These are phyloP conservation scores for Sebastiscus albofasciatus DNA, from an alignment of 2,797 vertebrate species.

Conservation along the genomic window DNA sequence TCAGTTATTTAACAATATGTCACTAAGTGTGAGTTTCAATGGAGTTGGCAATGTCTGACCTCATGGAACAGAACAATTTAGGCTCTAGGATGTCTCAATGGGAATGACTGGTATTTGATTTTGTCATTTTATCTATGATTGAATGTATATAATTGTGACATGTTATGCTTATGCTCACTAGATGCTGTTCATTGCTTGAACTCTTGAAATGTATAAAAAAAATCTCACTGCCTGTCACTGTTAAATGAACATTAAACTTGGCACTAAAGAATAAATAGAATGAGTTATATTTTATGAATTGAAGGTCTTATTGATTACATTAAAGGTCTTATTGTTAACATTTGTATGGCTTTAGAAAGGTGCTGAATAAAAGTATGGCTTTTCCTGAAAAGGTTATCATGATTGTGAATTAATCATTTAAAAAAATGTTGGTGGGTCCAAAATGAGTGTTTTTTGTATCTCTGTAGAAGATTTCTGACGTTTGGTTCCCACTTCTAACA, in stretches of 20 bases:
- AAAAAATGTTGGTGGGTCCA: too few species aligned
- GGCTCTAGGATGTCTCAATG: constrained; percentile 67
- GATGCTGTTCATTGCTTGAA: constrained; percentile 53
- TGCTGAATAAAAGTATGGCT: too few species aligned
- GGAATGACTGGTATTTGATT: constrained; percentile 43
- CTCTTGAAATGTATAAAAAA: constrained; percentile 24
- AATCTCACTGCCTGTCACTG: constrained; percentile 12
- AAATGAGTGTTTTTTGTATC: too few species aligned
- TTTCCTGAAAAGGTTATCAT: too few species aligned
- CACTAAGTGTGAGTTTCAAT: constrained; percentile 51
- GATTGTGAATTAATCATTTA: too few species aligned
- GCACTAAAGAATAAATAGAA: background rate
- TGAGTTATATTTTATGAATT: background rate
- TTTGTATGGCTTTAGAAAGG: too few species aligned
- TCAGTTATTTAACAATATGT: constrained; percentile 72
- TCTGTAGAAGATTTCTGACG: too few species aligned
- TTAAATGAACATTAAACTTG: constrained; percentile 55
- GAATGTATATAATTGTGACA: constrained; percentile 61
- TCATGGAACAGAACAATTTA: constrained; percentile 63
- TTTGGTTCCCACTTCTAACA: too few species aligned
- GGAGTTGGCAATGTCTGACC: constrained; percentile 38
- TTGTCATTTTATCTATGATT: constrained; percentile 36
- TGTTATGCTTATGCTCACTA: constrained; percentile 33
- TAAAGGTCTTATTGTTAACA: too few species aligned
- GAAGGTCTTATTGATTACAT: background rate